phyloP scores from a whole-genome alignment of 2,888 invertebrate genomes.

The Uropetala carovei region DNA sequence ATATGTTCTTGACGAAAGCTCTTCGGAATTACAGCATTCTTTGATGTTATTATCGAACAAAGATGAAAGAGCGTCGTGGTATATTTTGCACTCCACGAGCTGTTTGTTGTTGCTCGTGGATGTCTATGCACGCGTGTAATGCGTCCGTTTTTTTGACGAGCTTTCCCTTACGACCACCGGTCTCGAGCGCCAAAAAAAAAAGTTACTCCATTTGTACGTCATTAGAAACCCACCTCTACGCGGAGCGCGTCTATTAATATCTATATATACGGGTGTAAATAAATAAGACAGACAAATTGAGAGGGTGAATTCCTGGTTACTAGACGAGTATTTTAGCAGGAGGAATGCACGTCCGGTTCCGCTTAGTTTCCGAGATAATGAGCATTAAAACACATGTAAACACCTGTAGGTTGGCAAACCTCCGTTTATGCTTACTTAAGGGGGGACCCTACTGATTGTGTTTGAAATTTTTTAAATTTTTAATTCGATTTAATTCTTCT shows the following conservation, averaged over 20 bases:
- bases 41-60: background rate
- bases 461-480: too few relatives aligned
- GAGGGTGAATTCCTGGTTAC: too few relatives aligned
- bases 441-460: too few relatives aligned
- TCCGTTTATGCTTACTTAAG: too few relatives aligned
- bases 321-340: too few relatives aligned
- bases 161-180: background rate
- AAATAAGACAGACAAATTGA: too few relatives aligned
- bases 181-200: background rate
- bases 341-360: too few relatives aligned
- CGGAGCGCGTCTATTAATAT: slow-evolving; percentile 3
- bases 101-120: background rate
- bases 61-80: background rate
- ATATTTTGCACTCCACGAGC: background rate
- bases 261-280: too few relatives aligned
- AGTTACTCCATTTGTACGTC: background rate
- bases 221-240: background rate
- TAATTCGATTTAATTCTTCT: too few relatives aligned
- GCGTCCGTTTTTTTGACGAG: background rate
- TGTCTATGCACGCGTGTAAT: background rate
- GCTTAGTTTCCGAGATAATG: too few relatives aligned
- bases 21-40: background rate
- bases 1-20: background rate
- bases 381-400: too few relatives aligned
- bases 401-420: too few relatives aligned